Evolutionary conservation across 2,113 vertebrate species (phyloP), one percentile per base, ranked within the genome.

Genomic region (Dunckerocampus dactyliophorus): DNA sequence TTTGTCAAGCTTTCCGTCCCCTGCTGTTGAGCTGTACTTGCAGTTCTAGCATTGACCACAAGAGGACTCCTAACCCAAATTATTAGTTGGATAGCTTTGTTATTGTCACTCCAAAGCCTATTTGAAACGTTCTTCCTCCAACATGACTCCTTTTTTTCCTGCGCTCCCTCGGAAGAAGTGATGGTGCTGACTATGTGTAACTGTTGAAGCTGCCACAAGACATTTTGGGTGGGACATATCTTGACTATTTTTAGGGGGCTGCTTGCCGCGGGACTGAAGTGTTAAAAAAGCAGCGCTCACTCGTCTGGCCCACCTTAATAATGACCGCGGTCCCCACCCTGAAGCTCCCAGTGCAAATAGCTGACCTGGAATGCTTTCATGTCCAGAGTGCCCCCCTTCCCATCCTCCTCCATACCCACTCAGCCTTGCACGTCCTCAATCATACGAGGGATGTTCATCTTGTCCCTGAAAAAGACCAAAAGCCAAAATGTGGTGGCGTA

Each of bases 361-460:
- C 21, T 47, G 54, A 42, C 22, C 24, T 62, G 75, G 76, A 70
- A 85, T 84, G 79, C 82, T 87, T 85, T 85, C 71, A 86, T 85
- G 57, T 66, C 52, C 58, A 31, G 55, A 34, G 17, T 57, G 45
- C 24, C 7, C 59, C 2, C 50, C 20, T 4, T 55, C 2, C 7
- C 60, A n/a, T n/a, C n/a, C 71, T 22, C 59, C 42, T 37, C 2
- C 13, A 3, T 1, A 20, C 58, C 61, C 19, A 2, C 46, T 51
- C 56, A 61, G 62, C 70, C 68, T 67, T 59, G 57, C 57, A 71
- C 47, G 57, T 63, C 46, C 51, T 72, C 67, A 75, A 82, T 79
- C 73, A 74, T 47, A 75, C 60, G 74, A 85, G 80, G 82, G 86
- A 72, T 83, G 74, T 82, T 85, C 71, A 78, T 71, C 70, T 65